Evolutionary conservation across 2,888 invertebrate species (phyloP), one percentile per base, ranked within the genome.

Genomic region (Charanyca ferruginea): DNA sequence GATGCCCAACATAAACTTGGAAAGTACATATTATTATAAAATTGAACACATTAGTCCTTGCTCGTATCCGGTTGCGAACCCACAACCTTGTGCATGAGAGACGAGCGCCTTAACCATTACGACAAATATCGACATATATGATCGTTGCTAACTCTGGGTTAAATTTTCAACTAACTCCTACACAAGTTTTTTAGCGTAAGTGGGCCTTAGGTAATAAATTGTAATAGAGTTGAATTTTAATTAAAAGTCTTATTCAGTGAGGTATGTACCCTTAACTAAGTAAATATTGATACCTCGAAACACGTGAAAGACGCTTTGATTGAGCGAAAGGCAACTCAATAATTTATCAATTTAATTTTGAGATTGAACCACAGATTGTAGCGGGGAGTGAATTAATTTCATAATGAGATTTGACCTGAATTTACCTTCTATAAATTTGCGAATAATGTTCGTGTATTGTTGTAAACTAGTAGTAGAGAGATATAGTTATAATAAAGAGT

Each of bases 241-340:
- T 79, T 71, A 79, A 73, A 69, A 72, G 38, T 51, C 51, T 64
- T 52, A 73, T 68, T 66, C 51, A 65, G 44, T 48, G n/a, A 61
- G 22, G 58, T n/a, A n/a, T n/a, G n/a, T 62, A 38, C 62, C 60
- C 41, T 65, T 73, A 69, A 65, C 49, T 62, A 66, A 80, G 69
- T 80, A 66, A 80, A 83, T 80, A 83, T 80, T 83, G 77, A 80
- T 81, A 78, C 66, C 71, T 71, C 74, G 62, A 84, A 85, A 83
- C 79, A 86, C 82, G 78, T 85, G 79, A 86, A 84, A 72, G 81
- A 76, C 77, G 75, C 79, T 79, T 75, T 78, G 84, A 83, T 85
- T 79, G 74, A 74, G 80, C 65, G 64, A 75, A 75, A 80, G 61
- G 57, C 52, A 71, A 66, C 72, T 73, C 75, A 77, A 67, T 81